Base-by-base conservation (phyloP, 2,113 vertebrate genomes). In the Cairina moschata region DNA sequence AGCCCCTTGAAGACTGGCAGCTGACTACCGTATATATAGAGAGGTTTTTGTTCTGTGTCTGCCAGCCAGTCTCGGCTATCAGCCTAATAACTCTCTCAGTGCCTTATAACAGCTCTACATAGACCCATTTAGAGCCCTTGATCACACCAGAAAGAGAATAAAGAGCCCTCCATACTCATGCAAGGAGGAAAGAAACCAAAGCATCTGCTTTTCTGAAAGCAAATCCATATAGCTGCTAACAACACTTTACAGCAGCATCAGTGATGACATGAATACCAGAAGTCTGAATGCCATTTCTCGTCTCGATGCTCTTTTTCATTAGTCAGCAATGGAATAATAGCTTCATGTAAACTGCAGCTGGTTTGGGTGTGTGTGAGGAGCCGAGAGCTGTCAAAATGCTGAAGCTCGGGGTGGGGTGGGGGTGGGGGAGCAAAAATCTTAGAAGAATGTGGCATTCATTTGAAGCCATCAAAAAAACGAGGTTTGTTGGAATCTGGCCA, bases 181-280 rank as follows among this genome's bases (percentile, higher is more conserved):
- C 18, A 91, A 86, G 88, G 40, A 95, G 71, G 56, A 88, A 79
- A 89, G 36, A 63, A 90, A 96, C 88, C 18, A 91, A 84, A 79
- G 60, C 95, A 91, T 95, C 94, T 93, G 88, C 80, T 88, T 91
- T 71, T 94, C 50, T 82, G 92, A 95, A 96, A 96, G 86, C 52
- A 90, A 71, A 88, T 90, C 46, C 73, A 59, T 65, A 60, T 74
- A 88, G 52, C 44, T 86, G 52, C 68, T 88, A 83, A 81, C 4
- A 13, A 54, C 75, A 59, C 8, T 93, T 95, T 52, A 74, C 50
- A 85, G 88, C 31, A 74, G 50, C 59, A 72, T 77, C 79, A 80
- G 23, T 8, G 36, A 36, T 58, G 54, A 76, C 44, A 40, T 62
- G 40, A 95, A 96, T 88, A 79, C 22, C 23, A 73, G 28, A 67